A percentile compares a stretch with the other conserved stretches of the same genome.
Conservation (phyloP, 2,888 invertebrate species). For the Himalopsyche anomala region DNA sequence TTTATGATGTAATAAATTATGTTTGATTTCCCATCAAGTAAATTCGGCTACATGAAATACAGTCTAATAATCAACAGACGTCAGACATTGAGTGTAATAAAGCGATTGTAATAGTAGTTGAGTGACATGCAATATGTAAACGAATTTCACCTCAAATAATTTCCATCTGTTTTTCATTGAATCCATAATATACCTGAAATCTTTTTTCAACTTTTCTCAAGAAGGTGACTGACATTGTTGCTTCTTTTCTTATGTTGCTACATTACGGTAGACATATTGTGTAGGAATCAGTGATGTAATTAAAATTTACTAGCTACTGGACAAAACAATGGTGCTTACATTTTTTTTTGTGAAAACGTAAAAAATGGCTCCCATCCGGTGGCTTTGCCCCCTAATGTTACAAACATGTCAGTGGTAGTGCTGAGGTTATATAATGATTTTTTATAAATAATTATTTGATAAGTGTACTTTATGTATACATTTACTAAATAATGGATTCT, state of each 20-base stretch:
- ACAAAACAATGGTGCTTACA: conserved; percentile 26
- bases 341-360: background rate
- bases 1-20: no score
- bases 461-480: background rate
- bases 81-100: no score
- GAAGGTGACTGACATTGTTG: conserved; percentile 6
- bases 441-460: background rate
- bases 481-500: no score
- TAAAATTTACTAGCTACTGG: background rate
- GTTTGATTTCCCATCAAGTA: no score
- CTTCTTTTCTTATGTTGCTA: background rate
- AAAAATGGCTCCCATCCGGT: conserved; percentile 12
- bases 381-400: background rate
- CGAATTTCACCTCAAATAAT: no score
- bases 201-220: background rate
- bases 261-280: background rate
- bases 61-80: no score
- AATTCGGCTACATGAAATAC: no score
- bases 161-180: no score
- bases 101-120: no score
- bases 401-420: background rate
- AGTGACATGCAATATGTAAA: no score
- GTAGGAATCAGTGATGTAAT: conserved; percentile 5
- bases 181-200: background rate
- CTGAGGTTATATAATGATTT: background rate